A percentile compares a stretch with the other conserved stretches of the same genome.
Evolutionary conservation across 2,797 vertebrate genomes (phyloP).

Genomic region (Danio aesculapii): DNA sequence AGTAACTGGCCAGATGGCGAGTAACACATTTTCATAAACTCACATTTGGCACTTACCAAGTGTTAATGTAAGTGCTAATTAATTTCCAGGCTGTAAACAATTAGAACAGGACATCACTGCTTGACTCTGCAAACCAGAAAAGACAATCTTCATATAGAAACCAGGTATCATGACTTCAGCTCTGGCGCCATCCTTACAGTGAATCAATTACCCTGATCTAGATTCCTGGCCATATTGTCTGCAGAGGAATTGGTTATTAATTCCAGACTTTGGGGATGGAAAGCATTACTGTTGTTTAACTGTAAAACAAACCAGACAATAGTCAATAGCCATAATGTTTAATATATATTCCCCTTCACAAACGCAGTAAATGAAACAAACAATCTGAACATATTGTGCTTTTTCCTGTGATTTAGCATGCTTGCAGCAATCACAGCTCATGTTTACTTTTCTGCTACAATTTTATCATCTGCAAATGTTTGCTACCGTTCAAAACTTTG

Average conservation of each 20-base stretch:
- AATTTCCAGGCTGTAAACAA: background rate
- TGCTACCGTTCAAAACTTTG: no score
- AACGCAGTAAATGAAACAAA: background rate
- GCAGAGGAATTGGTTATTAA: background rate
- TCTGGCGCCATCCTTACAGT: constrained; percentile 12
- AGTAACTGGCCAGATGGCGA: no score
- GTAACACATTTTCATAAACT: no score
- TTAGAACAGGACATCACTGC: background rate
- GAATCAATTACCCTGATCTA: constrained; percentile 7
- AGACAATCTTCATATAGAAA: background rate
- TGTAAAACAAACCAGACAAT: constrained; percentile 27
- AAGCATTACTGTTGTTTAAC: constrained; percentile 15
- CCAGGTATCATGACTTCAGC: background rate
- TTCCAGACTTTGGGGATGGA: background rate
- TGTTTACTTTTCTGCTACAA: background rate
- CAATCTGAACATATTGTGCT: background rate
- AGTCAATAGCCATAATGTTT: constrained; percentile 14
- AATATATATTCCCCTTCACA: background rate
- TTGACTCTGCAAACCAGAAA: background rate
- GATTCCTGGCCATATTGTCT: constrained; percentile 11
- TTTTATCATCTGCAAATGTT: background rate
- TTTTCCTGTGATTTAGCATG: background rate
- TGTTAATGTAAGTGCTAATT: no score
- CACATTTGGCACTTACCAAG: no score
- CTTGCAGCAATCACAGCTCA: background rate